Conservation (phyloP, 2,113 vertebrate genomes). For the Hippocampus zosterae region DNA sequence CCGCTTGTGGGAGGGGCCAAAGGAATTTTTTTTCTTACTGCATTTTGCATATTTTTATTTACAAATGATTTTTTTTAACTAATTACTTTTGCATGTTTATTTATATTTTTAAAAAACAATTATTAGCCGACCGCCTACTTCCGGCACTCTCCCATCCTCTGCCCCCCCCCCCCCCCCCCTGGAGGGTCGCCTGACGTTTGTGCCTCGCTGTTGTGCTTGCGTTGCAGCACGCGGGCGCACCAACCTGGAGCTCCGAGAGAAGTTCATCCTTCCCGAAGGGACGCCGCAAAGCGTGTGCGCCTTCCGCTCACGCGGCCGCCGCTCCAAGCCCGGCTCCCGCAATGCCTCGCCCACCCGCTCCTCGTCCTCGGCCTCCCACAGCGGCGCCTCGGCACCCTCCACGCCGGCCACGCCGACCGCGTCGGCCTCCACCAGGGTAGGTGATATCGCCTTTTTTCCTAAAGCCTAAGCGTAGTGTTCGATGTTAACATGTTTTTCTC, state of each 20-base stretch:
- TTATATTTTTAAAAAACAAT: too few species aligned
- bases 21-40: too few species aligned
- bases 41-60: too few species aligned
- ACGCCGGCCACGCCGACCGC: conserved; percentile 88
- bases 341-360: conserved; percentile 93
- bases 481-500: neutral
- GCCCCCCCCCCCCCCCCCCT: too few species aligned
- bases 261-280: conserved; percentile 95
- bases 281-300: conserved; percentile 89
- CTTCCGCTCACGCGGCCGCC: conserved; percentile 88
- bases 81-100: too few species aligned
- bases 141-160: conserved; percentile 33
- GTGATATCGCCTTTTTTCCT: conserved; percentile 4
- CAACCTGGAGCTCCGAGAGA: conserved; percentile 95
- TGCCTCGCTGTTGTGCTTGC: neutral
- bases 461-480: neutral
- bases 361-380: conserved; percentile 95
- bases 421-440: conserved; percentile 86
- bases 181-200: conserved; percentile 12
- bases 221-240: conserved; percentile 89
- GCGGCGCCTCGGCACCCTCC: conserved; percentile 89
- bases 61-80: too few species aligned
- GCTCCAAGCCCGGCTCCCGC: conserved; percentile 92
- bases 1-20: too few species aligned
- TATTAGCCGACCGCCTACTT: too few species aligned